A percentile compares a stretch with the other conserved stretches of the same genome.
Conservation (phyloP, 2,797 vertebrate species). For the Tragelaphus oryx region DNA sequence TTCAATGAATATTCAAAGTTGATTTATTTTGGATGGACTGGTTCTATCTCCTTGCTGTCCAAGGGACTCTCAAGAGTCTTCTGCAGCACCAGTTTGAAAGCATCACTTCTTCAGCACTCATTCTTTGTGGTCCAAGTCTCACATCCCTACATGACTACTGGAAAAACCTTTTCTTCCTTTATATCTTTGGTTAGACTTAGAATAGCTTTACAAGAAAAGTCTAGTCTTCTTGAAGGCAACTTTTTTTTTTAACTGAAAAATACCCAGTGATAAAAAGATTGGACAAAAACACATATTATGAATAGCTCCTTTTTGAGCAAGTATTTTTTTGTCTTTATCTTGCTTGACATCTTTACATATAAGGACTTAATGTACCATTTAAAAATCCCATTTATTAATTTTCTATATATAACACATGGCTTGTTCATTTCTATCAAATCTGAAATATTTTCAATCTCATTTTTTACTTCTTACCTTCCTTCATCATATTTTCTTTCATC, state of each 20-base stretch:
- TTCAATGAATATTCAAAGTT: background rate
- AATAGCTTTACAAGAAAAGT: background rate
- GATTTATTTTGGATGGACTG: background rate
- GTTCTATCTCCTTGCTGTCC: background rate
- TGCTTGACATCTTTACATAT: background rate
- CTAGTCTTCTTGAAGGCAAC: background rate
- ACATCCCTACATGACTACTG: background rate
- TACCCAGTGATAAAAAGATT: background rate
- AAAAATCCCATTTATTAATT: background rate
- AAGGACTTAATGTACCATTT: background rate
- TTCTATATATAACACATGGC: background rate
- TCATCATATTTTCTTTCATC: background rate
- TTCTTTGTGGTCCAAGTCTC: background rate
- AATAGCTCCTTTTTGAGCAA: background rate
- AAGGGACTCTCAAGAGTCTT: background rate
- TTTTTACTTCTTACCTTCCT: background rate
- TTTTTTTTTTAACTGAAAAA: background rate
- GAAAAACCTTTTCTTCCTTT: background rate
- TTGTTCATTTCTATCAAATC: background rate
- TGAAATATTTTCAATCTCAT: background rate
- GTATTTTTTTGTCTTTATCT: background rate
- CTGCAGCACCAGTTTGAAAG: background rate
- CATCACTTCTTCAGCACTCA: background rate
- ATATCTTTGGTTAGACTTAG: background rate
- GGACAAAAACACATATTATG: background rate